Base-by-base conservation (phyloP, 2,797 vertebrate genomes). In the Danionella dracula region DNA sequence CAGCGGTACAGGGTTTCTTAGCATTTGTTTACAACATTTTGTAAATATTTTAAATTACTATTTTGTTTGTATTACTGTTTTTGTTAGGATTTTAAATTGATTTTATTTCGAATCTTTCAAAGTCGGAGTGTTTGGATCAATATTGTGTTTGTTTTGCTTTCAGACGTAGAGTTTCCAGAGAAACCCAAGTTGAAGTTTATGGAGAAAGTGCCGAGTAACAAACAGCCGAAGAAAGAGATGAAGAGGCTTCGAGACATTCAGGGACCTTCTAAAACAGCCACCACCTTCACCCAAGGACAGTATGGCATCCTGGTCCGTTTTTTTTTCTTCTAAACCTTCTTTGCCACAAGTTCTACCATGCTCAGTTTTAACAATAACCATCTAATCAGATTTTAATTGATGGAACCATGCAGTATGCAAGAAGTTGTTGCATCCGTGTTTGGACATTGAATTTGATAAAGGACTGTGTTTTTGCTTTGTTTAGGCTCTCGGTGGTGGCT, bases 401-500 rank as follows among this genome's bases (percentile, higher is more conserved):
- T n/a, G n/a, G n/a, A n/a, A n/a, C n/a, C n/a, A n/a, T n/a, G n/a
- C n/a, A n/a, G n/a, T n/a, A n/a, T n/a, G n/a, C n/a, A n/a, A n/a
- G n/a, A n/a, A n/a, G n/a, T n/a, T n/a, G n/a, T n/a, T n/a, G n/a
- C n/a, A n/a, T n/a, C n/a, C n/a, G n/a, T n/a, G n/a, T n/a, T n/a
- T n/a, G n/a, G n/a, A n/a, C n/a, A n/a, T n/a, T n/a, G n/a, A n/a
- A n/a, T n/a, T n/a, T n/a, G n/a, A n/a, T n/a, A n/a, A n/a, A n/a
- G n/a, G n/a, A n/a, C n/a, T n/a, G 16, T 38, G 20, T 15, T 16
- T 31, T 3, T 16, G 8, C 32, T n/a, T 53, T 50, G 2, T 7
- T 10, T 74, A 98, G 96, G 96, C 97, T 0, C 4, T 98, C 71
- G 93, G 93, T 46, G 96, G 96, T 0, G 97, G 97, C 0, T 99